phyloP scores from a whole-genome alignment of 2,797 vertebrate genomes.

The Gymnodraco acuticeps region DNA sequence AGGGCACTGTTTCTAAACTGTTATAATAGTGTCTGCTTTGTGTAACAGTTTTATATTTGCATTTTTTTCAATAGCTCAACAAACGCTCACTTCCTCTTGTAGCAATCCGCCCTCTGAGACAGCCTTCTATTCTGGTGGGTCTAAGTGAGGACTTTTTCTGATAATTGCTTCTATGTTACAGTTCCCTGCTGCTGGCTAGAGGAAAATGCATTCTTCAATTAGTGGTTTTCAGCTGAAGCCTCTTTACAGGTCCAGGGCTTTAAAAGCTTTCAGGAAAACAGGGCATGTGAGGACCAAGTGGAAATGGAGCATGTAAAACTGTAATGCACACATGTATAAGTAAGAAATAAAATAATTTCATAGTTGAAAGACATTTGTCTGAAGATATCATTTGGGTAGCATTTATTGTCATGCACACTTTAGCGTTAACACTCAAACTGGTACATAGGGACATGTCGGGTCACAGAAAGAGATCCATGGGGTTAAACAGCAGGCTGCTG shows the following conservation, averaged over 20 bases:
- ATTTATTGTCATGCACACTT: neutral
- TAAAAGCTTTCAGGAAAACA: slow-evolving; percentile 60
- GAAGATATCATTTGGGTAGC: slow-evolving; percentile 5
- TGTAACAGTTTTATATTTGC: slow-evolving; percentile 5
- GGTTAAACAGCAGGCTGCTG: neutral
- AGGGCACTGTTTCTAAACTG: neutral
- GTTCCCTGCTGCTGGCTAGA: slow-evolving; percentile 51
- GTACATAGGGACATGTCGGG: neutral
- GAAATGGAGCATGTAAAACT: slow-evolving; percentile 48
- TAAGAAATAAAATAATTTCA: slow-evolving; percentile 35
- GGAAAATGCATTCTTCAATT: slow-evolving; percentile 44
- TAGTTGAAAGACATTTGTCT: slow-evolving; percentile 19
- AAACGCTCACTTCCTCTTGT: slow-evolving; percentile 31
- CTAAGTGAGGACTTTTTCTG: slow-evolving; percentile 40
- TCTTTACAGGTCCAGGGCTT: slow-evolving; percentile 54
- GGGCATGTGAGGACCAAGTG: slow-evolving; percentile 45
- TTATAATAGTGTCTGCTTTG: slow-evolving; percentile 12
- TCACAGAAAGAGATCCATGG: neutral
- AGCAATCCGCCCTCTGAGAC: slow-evolving; percentile 34
- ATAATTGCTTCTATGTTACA: slow-evolving; percentile 62
- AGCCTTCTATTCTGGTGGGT: slow-evolving; percentile 26
- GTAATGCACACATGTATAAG: slow-evolving; percentile 46
- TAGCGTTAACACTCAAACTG: neutral
- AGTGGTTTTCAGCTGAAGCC: slow-evolving; percentile 59
- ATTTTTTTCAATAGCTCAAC: slow-evolving; percentile 10